Percentiles rank a stretch among this genome's conserved stretches.
phyloP scores from a whole-genome alignment of 2,888 invertebrate species.

The Achlya flavicornis region DNA sequence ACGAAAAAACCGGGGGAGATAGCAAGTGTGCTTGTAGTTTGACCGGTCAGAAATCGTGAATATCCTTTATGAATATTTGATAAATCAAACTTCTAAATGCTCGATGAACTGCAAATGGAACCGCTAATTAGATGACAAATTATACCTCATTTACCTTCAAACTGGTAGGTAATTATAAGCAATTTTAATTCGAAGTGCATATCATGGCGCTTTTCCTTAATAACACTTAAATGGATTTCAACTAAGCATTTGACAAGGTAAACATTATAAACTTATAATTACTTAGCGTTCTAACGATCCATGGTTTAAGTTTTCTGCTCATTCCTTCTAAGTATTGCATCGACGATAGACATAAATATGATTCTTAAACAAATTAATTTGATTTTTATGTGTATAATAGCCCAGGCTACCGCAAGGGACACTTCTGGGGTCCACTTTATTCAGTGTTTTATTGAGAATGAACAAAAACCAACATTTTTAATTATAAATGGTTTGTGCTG shows the following conservation, averaged over 20 bases:
- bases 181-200: not conserved
- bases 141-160: not conserved
- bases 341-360: slow-evolving; percentile 17
- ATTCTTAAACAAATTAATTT: slow-evolving; percentile 14
- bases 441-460: slow-evolving; percentile 54
- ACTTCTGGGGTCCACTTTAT: slow-evolving; percentile 43
- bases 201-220: not conserved
- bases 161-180: not conserved
- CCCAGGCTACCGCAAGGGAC: slow-evolving; percentile 32
- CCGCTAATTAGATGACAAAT: not conserved
- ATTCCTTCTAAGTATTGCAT: not conserved
- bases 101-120: not conserved
- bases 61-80: not conserved
- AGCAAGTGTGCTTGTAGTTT: not conserved
- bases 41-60: not conserved
- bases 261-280: not conserved
- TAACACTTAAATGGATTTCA: not conserved
- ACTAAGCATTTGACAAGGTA: not conserved
- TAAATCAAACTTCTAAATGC: not conserved
- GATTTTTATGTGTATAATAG: slow-evolving; percentile 20
- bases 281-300: not conserved
- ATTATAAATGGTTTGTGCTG: slow-evolving; percentile 52
- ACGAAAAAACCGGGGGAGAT: too few relatives aligned
- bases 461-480: slow-evolving; percentile 54
- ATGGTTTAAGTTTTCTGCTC: not conserved